Conservation (phyloP, 2,797 vertebrate genomes). For the Sebastiscus tertius region DNA sequence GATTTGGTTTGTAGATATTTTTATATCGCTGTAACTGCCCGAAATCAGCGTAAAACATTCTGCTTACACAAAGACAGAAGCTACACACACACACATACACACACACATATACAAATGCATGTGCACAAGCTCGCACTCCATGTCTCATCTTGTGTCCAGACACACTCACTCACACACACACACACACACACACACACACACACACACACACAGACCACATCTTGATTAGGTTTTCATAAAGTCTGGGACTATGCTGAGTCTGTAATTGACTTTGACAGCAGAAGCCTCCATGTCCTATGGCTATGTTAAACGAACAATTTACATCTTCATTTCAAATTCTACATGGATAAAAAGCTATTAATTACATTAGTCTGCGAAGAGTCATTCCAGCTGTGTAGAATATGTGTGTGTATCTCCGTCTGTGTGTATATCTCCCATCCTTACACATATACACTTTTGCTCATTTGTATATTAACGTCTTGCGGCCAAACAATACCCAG, state of each 20-base stretch:
- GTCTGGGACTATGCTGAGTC: slow-evolving; percentile 80
- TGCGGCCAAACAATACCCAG: slow-evolving; percentile 75
- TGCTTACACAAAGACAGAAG: slow-evolving; percentile 44
- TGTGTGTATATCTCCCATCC: slow-evolving; percentile 61
- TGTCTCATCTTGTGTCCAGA: slow-evolving; percentile 50
- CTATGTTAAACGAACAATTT: slow-evolving; percentile 88
- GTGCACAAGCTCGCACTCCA: slow-evolving; percentile 19
- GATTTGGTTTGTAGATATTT: slow-evolving; percentile 67
- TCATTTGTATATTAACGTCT: slow-evolving; percentile 82
- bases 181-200: slow-evolving; percentile 18
- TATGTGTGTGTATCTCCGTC: slow-evolving; percentile 46
- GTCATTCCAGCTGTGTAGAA: slow-evolving; percentile 79
- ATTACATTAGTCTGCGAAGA: slow-evolving; percentile 84
- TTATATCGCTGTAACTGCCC: slow-evolving; percentile 50
- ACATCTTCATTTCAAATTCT: slow-evolving; percentile 89
- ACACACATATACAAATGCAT: slow-evolving; percentile 20
- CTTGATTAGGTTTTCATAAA: slow-evolving; percentile 86
- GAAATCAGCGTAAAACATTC: slow-evolving; percentile 53
- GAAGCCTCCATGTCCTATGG: slow-evolving; percentile 85
- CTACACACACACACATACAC: slow-evolving; percentile 6
- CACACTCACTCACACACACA: slow-evolving; percentile 20
- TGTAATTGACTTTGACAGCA: slow-evolving; percentile 88
- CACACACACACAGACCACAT: slow-evolving; percentile 63
- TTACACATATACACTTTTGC: slow-evolving; percentile 64
- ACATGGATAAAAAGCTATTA: slow-evolving; percentile 87